Evolutionary conservation across 2,113 vertebrate genomes (phyloP), one percentile per base, ranked within the genome.

Genomic region (Melanostigma gelatinosum): DNA sequence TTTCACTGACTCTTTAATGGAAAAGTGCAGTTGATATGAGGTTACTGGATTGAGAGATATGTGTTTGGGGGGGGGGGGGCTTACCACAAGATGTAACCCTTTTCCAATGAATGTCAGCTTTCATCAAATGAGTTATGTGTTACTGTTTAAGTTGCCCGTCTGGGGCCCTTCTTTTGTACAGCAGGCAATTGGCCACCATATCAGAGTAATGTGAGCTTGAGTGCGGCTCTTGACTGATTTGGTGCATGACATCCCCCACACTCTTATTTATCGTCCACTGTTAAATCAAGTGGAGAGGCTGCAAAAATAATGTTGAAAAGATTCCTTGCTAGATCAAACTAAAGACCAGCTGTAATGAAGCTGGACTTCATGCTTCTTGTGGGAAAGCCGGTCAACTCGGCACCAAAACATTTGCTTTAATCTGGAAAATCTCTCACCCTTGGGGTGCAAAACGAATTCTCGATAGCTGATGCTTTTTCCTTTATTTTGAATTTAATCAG

Each of bases 91-190:
- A 82, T 83, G 60, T 72, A 79, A 52, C 48, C 27, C 38, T 32
- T 48, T 79, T 90, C 89, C 84, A 89, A 80, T 69, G 85, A 75
- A 80, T 67, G 89, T 89, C 88, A 83, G 52, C 64, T 88, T 83
- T 75, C 66, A 82, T 90, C 84, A 74, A 72, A 78, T 57, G 29
- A 90, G 64, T 74, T 77, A 79, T 73, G 75, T 58, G 65, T 90
- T 75, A 72, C 77, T 29, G 61, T 86, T 78, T 64, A 71, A 69
- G 72, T 79, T 75, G 65, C 80, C 73, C 74, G 87, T 77, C 64
- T 62, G 0, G 16, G 58, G 71, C 70, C 55, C 18, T 44, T 48
- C 66, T 62, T 69, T 71, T 72, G 54, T 73, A 61, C 46, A 74
- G 75, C 65, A 71, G 65, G 63, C 60, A 69, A 77, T n/a, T 77